A percentile compares a stretch with the other conserved stretches of the same genome.
These are phyloP conservation scores for Aspidapion aeneum DNA, from an alignment of 2,888 invertebrate species.

Conservation along the genomic window DNA sequence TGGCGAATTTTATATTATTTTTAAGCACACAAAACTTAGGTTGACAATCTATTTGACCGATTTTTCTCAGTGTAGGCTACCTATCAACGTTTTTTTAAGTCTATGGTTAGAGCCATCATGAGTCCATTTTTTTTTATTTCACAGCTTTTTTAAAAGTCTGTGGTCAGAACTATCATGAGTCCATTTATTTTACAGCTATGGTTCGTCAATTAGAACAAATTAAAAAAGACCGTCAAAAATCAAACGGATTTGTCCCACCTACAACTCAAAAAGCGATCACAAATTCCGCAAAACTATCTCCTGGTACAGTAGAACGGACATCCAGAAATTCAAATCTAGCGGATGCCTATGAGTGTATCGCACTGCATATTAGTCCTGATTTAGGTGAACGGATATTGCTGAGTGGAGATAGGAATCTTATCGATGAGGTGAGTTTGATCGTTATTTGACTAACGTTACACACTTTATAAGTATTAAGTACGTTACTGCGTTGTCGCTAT, in stretches of 20 bases:
- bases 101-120: no score
- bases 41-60: no score
- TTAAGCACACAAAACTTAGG: no score
- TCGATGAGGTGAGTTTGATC: slow-evolving; percentile 62
- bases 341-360: slow-evolving; percentile 71
- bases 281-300: slow-evolving; percentile 4
- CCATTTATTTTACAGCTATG: slow-evolving; percentile 64
- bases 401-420: slow-evolving; percentile 71
- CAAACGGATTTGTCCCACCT: slow-evolving; percentile 47
- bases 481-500: background rate
- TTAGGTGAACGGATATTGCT: slow-evolving; percentile 78
- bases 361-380: slow-evolving; percentile 77
- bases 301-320: slow-evolving; percentile 32
- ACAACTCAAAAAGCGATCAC: slow-evolving; percentile 14
- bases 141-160: no score
- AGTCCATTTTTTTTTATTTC: no score
- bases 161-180: no score
- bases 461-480: background rate
- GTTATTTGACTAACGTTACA: background rate
- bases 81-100: no score
- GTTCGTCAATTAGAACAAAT: slow-evolving; percentile 68
- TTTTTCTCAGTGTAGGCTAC: no score
- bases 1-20: no score
- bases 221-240: slow-evolving; percentile 63
- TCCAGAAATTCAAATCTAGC: slow-evolving; percentile 30